Percentiles rank a stretch among this genome's conserved stretches.
Conservation (phyloP, 2,888 invertebrate species). For the Drosophila infuscata region DNA sequence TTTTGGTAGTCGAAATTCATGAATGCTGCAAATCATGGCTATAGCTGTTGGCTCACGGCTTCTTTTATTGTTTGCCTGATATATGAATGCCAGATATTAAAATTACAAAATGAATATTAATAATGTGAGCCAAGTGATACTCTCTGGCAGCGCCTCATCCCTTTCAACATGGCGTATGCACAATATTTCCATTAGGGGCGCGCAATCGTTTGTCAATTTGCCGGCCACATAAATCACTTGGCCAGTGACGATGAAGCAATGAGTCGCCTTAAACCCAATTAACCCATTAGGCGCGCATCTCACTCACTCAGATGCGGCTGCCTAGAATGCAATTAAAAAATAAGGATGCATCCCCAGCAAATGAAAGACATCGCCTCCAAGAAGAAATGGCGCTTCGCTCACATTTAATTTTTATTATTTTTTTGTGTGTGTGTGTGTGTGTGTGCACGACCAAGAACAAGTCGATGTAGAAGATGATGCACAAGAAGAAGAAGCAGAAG, state of each 20-base stretch:
- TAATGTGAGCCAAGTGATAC: constrained; percentile 45
- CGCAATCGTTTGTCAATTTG: constrained; percentile 72
- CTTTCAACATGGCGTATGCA: constrained; percentile 49
- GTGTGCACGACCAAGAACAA: constrained; percentile 26
- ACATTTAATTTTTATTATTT: constrained; percentile 78
- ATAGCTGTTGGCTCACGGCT: constrained; percentile 42
- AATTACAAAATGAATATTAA: constrained; percentile 73
- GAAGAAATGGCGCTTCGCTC: constrained; percentile 24
- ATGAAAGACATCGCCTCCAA: constrained; percentile 20
- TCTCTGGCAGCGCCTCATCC: not conserved
- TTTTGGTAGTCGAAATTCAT: constrained; percentile 28
- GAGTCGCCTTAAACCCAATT: constrained; percentile 71
- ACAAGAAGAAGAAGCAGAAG: constrained; percentile 18
- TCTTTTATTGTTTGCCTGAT: constrained; percentile 56
- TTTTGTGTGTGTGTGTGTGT: constrained; percentile 20
- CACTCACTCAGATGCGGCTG: constrained; percentile 64
- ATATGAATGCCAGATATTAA: constrained; percentile 48
- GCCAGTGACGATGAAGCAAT: constrained; percentile 17
- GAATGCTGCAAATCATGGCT: constrained; percentile 70
- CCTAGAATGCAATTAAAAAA: constrained; percentile 73
- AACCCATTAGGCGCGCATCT: constrained; percentile 67
- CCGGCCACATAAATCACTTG: constrained; percentile 61
- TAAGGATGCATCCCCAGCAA: constrained; percentile 34
- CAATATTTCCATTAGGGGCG: constrained; percentile 63
- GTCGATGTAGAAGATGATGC: constrained; percentile 13